phyloP scores from a whole-genome alignment of 1,140 invertebrate species.

The Leptestheria dahalacensis region DNA sequence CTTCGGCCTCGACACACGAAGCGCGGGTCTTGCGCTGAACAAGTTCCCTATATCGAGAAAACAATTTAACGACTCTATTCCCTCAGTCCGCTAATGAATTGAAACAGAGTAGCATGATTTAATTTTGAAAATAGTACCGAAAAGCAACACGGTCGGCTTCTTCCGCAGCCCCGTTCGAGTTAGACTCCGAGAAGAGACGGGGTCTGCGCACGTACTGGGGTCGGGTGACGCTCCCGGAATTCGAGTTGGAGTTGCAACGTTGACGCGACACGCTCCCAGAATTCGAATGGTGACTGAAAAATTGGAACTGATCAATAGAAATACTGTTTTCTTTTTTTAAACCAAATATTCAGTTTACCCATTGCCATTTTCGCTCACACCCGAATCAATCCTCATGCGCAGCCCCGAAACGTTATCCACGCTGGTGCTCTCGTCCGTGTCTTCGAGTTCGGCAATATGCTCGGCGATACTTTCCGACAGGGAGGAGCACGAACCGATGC shows the following conservation, averaged over 20 bases:
- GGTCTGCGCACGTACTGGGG: neutral
- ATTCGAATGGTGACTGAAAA: neutral
- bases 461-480: slow-evolving; percentile 15
- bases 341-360: slow-evolving; percentile 14
- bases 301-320: too few species aligned
- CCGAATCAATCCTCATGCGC: slow-evolving; percentile 25
- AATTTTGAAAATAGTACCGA: slow-evolving; percentile 19
- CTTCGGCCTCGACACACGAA: slow-evolving; percentile 32
- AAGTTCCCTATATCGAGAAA: slow-evolving; percentile 10
- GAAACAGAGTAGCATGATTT: too few species aligned
- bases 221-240: neutral
- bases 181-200: slow-evolving; percentile 9
- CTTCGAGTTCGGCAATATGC: slow-evolving; percentile 8
- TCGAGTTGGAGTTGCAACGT: neutral
- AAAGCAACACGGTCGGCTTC: slow-evolving; percentile 27
- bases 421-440: slow-evolving; percentile 24
- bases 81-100: too few species aligned
- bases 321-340: too few species aligned
- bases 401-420: slow-evolving; percentile 6
- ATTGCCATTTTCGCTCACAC: slow-evolving; percentile 20
- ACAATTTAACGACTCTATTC: too few species aligned
- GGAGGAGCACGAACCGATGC: slow-evolving; percentile 13
- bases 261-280: slow-evolving; percentile 2
- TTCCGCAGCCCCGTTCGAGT: slow-evolving; percentile 18
- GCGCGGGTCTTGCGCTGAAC: slow-evolving; percentile 27